Conservation (phyloP, 2,888 invertebrate genomes). For the Cataglyphis albicans region DNA sequence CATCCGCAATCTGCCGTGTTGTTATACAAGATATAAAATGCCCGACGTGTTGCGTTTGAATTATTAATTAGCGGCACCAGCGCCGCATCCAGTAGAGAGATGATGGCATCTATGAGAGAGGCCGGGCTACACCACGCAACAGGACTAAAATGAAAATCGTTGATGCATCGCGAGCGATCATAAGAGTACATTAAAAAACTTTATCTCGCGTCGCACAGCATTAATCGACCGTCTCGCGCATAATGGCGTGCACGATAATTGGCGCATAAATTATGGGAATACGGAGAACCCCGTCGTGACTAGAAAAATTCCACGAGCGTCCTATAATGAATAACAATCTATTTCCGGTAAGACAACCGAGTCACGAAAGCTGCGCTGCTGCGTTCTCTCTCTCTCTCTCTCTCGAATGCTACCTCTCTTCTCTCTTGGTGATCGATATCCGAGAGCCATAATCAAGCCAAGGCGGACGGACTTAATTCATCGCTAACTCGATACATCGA, state of each 20-base stretch:
- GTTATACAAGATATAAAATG: constrained; percentile 39
- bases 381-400: not conserved
- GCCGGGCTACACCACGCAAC: constrained; percentile 8
- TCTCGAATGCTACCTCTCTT: constrained; percentile 34
- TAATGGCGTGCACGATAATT: constrained; percentile 53
- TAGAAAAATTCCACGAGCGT: constrained; percentile 64
- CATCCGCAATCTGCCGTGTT: constrained; percentile 32
- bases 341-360: constrained; percentile 70
- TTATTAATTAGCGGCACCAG: constrained; percentile 49
- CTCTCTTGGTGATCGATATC: constrained; percentile 65
- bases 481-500: constrained; percentile 81
- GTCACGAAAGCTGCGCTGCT: constrained; percentile 41
- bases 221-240: constrained; percentile 56
- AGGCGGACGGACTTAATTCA: constrained; percentile 76
- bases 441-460: constrained; percentile 73
- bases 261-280: constrained; percentile 51
- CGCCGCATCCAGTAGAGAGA: constrained; percentile 15
- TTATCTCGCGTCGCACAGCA: constrained; percentile 55
- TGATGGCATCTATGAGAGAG: constrained; percentile 48
- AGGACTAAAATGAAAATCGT: constrained; percentile 47
- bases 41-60: constrained; percentile 42
- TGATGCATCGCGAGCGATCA: constrained; percentile 54
- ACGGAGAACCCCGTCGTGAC: constrained; percentile 46
- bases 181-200: constrained; percentile 57
- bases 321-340: constrained; percentile 68